These are phyloP conservation scores for Stegodyphus mimosarum DNA, from an alignment of 1,140 invertebrate species.

Conservation along the genomic window DNA sequence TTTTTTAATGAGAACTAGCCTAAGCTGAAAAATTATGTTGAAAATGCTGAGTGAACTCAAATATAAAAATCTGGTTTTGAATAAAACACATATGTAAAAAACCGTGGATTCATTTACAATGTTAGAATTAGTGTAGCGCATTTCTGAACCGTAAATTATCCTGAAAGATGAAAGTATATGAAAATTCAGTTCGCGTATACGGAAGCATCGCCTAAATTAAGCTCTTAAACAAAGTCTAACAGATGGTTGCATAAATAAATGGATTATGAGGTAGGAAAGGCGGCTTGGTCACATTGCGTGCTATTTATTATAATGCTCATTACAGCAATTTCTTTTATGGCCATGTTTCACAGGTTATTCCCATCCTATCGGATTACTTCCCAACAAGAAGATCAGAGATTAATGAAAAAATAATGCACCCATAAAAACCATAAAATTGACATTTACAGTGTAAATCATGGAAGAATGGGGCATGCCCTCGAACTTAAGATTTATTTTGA, in stretches of 20 bases:
- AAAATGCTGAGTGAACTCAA: too few species aligned
- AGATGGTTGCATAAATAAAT: conserved; percentile 47
- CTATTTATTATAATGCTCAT: conserved; percentile 23
- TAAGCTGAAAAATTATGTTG: too few species aligned
- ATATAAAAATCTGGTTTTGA: too few species aligned
- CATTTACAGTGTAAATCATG: neutral
- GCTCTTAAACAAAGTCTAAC: conserved; percentile 35
- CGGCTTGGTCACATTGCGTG: conserved; percentile 7
- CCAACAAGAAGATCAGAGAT: neutral
- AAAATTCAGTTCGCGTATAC: neutral
- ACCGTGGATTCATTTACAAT: too few species aligned
- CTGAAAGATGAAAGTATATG: too few species aligned
- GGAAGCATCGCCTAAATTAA: neutral
- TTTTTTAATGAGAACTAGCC: too few species aligned
- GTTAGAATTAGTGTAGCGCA: too few species aligned
- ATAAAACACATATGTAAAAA: too few species aligned
- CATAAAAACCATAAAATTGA: conserved; percentile 23
- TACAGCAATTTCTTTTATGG: conserved; percentile 13
- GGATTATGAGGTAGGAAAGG: conserved; percentile 31
- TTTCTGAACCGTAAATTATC: too few species aligned
- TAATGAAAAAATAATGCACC: conserved; percentile 44
- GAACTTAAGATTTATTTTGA: neutral
- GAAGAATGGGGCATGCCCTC: neutral
- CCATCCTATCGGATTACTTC: conserved; percentile 12
- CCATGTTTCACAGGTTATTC: conserved; percentile 9